Percentiles rank a stretch among this genome's conserved stretches.
phyloP scores from a whole-genome alignment of 2,113 vertebrate species.

The Oostethus manadensis region DNA sequence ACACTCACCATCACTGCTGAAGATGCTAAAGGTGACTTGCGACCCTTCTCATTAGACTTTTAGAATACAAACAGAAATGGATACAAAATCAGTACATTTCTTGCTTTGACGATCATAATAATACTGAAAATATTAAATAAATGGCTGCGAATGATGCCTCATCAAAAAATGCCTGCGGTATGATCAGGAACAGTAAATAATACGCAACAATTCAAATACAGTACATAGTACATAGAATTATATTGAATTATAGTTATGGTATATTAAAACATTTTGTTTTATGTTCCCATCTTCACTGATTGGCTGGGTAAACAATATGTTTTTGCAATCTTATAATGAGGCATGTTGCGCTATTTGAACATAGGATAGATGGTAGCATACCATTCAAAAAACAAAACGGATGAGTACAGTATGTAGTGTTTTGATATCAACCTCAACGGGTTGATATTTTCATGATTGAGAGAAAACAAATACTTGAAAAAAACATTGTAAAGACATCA shows the following conservation, averaged over 20 bases:
- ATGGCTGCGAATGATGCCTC: too few species aligned
- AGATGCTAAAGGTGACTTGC: slow-evolving; percentile 70
- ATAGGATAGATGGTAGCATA: background rate
- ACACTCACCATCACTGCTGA: slow-evolving; percentile 66
- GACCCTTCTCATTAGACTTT: too few species aligned
- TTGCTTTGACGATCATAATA: background rate
- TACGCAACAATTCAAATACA: too few species aligned
- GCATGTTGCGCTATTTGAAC: background rate
- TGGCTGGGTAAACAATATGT: background rate
- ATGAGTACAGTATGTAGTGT: background rate
- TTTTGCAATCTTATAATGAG: background rate
- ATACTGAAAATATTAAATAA: too few species aligned
- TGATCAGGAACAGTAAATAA: background rate
- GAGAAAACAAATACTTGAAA: background rate
- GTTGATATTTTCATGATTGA: too few species aligned
- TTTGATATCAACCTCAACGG: too few species aligned
- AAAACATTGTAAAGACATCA: background rate
- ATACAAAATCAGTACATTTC: background rate
- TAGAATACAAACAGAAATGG: background rate
- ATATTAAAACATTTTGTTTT: too few species aligned
- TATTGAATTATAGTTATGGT: too few species aligned
- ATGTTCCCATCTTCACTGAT: background rate
- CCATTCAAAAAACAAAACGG: background rate
- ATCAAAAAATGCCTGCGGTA: background rate
- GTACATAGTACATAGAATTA: too few species aligned